A percentile compares a stretch with the other conserved stretches of the same genome.
Conservation (phyloP, 2,113 vertebrate genomes). For the Formicarius rufipectus region DNA sequence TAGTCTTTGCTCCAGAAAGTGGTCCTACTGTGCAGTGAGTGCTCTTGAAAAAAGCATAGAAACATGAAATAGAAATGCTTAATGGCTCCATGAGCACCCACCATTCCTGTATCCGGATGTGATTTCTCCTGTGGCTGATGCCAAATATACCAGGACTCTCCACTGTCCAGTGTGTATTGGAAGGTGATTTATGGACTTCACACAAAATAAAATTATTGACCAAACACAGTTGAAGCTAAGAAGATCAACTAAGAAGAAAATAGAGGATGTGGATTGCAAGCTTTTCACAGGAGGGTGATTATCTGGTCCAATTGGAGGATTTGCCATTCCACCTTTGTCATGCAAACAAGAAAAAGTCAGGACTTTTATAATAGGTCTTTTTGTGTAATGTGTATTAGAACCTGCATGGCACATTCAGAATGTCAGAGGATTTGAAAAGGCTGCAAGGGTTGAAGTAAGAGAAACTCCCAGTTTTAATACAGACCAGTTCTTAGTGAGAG, state of each 20-base stretch:
- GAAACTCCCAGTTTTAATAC: neutral
- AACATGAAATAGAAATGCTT: neutral
- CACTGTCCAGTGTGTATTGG: constrained; percentile 56
- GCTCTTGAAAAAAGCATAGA: neutral
- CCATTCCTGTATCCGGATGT: neutral
- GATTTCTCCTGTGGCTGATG: constrained; percentile 24
- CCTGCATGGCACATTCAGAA: constrained; percentile 12
- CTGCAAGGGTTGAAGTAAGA: constrained; percentile 19
- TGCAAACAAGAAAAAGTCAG: constrained; percentile 87
- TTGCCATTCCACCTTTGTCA: constrained; percentile 85
- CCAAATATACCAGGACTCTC: neutral
- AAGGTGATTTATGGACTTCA: constrained; percentile 63
- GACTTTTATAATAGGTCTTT: constrained; percentile 73
- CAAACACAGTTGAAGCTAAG: constrained; percentile 81
- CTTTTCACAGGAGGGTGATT: constrained; percentile 90
- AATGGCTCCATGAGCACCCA: neutral
- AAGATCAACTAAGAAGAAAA: constrained; percentile 52
- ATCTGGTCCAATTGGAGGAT: constrained; percentile 87
- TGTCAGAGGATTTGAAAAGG: constrained; percentile 46
- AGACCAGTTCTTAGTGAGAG: neutral
- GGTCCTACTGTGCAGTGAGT: neutral
- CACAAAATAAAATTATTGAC: constrained; percentile 86
- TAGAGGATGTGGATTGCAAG: constrained; percentile 87
- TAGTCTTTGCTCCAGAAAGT: neutral
- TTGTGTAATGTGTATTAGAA: constrained; percentile 62